Conservation (phyloP, 2,888 invertebrate species). For the Mechanitis mazaeus region DNA sequence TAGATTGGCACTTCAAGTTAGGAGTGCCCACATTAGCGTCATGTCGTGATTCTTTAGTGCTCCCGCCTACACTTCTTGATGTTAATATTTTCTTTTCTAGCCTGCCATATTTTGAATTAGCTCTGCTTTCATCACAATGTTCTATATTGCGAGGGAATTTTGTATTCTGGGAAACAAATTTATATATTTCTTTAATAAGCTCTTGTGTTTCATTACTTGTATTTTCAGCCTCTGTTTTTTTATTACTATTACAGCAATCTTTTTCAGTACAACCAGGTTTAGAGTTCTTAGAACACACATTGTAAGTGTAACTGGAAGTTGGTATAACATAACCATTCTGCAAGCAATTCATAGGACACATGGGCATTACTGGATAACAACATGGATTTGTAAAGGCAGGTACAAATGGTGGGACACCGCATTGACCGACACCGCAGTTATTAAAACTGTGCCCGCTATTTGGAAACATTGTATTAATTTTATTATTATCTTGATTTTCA, state of each 20-base stretch:
- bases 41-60: constrained; percentile 43
- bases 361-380: constrained; percentile 58
- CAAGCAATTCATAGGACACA: constrained; percentile 57
- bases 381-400: constrained; percentile 50
- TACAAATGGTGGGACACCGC: constrained; percentile 36
- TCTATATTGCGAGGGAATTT: constrained; percentile 34
- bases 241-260: constrained; percentile 34
- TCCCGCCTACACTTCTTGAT: constrained; percentile 51
- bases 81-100: constrained; percentile 35
- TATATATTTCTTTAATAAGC: constrained; percentile 65
- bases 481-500: constrained; percentile 24
- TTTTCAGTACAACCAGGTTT: constrained; percentile 36
- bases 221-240: constrained; percentile 29
- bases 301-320: constrained; percentile 50
- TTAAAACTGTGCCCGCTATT: constrained; percentile 42
- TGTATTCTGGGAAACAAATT: constrained; percentile 53
- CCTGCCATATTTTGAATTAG: constrained; percentile 13
- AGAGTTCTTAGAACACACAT: constrained; percentile 40
- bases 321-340: constrained; percentile 52
- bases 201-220: constrained; percentile 51
- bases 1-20: constrained; percentile 53
- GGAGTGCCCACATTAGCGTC: constrained; percentile 59
- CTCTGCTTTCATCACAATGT: constrained; percentile 20
- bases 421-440: constrained; percentile 36
- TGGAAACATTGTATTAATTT: constrained; percentile 32